Evolutionary conservation across 2,888 invertebrate genomes (phyloP).

Genomic region (Hydrotaea cyrtoneurina): DNA sequence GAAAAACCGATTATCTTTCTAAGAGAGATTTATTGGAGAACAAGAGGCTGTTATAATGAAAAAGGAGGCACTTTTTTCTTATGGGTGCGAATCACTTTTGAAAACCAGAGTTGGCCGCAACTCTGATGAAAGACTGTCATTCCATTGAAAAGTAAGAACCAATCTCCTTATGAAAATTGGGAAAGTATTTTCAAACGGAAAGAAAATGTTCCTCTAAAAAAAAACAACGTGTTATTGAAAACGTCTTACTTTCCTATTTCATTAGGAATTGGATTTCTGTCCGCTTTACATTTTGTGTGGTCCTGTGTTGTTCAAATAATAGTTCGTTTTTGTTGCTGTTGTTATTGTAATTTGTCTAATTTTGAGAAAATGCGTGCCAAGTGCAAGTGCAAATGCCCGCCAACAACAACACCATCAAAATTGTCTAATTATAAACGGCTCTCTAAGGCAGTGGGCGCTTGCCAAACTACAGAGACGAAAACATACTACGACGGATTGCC

Average conservation of each 20-base stretch:
- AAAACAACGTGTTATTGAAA: not conserved
- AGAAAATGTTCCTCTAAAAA: not conserved
- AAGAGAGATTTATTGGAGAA: too few relatives aligned
- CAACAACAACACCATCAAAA: slow-evolving; percentile 9
- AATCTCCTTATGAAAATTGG: too few relatives aligned
- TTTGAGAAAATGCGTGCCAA: slow-evolving; percentile 63
- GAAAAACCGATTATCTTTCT: too few relatives aligned
- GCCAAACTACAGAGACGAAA: slow-evolving; percentile 13
- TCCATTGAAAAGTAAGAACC: too few relatives aligned
- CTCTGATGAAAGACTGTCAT: too few relatives aligned
- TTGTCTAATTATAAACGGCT: slow-evolving; percentile 54
- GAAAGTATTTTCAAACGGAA: too few relatives aligned
- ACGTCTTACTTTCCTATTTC: too few relatives aligned
- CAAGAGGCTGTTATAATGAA: too few relatives aligned
- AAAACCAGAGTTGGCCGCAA: too few relatives aligned
- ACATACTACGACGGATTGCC: slow-evolving; percentile 7
- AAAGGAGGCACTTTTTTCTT: too few relatives aligned
- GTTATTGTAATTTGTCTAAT: slow-evolving; percentile 1
- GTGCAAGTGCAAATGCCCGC: slow-evolving; percentile 64
- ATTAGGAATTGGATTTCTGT: too few relatives aligned
- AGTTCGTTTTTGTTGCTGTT: slow-evolving; percentile 4
- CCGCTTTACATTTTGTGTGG: not conserved
- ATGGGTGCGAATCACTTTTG: too few relatives aligned
- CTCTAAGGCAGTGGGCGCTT: not conserved
- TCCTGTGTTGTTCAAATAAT: not conserved